Conservation (phyloP, 2,888 invertebrate species). For the Clepsis dumicolana region DNA sequence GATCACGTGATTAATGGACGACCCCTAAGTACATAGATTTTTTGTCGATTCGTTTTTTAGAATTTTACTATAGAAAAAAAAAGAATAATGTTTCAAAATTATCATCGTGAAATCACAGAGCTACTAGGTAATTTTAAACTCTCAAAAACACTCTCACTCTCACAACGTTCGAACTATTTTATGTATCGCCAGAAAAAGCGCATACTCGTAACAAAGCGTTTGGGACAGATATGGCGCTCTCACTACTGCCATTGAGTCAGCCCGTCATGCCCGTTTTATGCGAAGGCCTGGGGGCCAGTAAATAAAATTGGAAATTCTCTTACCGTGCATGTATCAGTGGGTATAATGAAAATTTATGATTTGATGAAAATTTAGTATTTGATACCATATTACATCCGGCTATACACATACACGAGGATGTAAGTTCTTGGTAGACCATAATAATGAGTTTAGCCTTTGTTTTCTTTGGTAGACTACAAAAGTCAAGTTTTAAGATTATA, state of each 20-base stretch:
- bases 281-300: constrained; percentile 54
- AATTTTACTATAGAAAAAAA: no score
- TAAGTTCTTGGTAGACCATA: no score
- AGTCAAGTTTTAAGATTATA: no score
- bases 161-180: background rate
- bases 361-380: background rate
- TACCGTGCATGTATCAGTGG: constrained; percentile 34
- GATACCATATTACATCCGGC: background rate
- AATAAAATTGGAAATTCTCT: constrained; percentile 59
- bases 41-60: no score
- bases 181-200: background rate
- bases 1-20: no score
- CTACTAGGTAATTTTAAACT: no score
- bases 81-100: no score
- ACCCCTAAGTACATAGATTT: no score
- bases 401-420: background rate
- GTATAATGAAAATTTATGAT: constrained; percentile 22
- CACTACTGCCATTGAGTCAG: constrained; percentile 55
- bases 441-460: no score
- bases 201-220: background rate
- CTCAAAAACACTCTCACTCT: no score
- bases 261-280: constrained; percentile 56
- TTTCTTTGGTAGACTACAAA: no score
- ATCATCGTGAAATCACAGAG: no score
- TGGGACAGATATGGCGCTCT: constrained; percentile 40